Evolutionary conservation across 2,113 vertebrate species (phyloP).

Genomic region (Phylloscopus trochilus): DNA sequence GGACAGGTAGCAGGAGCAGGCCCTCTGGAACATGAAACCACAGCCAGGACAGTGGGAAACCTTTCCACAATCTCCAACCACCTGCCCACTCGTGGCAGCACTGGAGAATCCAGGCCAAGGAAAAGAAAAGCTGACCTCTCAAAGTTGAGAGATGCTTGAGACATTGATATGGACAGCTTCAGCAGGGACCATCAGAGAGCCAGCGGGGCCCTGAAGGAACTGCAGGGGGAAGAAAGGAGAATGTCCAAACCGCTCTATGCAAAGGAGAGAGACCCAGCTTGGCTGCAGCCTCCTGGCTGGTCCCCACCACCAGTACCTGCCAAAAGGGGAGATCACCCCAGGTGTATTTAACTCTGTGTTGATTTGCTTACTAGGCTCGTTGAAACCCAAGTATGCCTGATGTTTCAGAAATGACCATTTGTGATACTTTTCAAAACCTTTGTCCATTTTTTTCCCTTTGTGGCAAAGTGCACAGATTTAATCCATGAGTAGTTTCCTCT

Average conservation of each 20-base stretch:
- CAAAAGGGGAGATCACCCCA: not conserved
- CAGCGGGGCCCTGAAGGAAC: not conserved
- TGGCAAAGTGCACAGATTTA: not conserved
- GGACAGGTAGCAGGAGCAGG: not conserved
- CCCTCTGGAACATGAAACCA: not conserved
- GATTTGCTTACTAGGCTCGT: not conserved
- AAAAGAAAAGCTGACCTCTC: not conserved
- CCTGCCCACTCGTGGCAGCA: fast-evolving
- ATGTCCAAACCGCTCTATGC: not conserved
- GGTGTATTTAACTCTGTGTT: not conserved
- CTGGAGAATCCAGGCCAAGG: not conserved
- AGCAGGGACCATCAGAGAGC: not conserved
- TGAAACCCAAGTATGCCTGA: not conserved
- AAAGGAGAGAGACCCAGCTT: not conserved
- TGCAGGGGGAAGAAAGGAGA: not conserved
- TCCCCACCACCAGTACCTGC: fast-evolving
- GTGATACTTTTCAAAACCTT: not conserved
- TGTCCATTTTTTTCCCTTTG: not conserved
- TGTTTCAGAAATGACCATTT: not conserved
- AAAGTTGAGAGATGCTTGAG: not conserved
- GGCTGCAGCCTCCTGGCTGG: not conserved
- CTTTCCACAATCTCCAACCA: not conserved
- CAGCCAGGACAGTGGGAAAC: not conserved
- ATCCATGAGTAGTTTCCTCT: not conserved
- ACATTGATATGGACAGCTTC: not conserved